Evolutionary conservation across 1,140 invertebrate genomes (phyloP), one percentile per base, ranked within the genome.

Genomic region (Aphelinus certus): DNA sequence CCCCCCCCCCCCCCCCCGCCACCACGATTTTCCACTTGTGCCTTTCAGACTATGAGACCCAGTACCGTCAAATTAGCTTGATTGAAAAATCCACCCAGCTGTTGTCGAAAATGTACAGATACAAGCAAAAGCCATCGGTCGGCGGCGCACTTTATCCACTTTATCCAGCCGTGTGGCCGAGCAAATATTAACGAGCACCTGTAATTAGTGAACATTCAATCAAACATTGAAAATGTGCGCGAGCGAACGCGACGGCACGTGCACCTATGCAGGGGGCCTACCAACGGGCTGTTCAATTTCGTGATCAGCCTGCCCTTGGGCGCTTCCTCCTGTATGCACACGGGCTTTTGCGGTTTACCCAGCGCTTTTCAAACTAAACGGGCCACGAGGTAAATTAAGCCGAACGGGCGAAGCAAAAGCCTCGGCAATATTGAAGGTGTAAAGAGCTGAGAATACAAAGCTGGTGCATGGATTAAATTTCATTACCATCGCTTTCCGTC

Each of bases 181-280:
- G 45, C 5, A 45, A 61, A 9, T 9, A 66, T 66, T 66, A 66
- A 66, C 64, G 51, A 66, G 49, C 64, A 55, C 56, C 51, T 26
- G 26, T 26, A 66, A 66, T 66, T 66, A 66, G 51, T 7, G 64
- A 55, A 42, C 51, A 42, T 53, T 66, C 56, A 66, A 66, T 66
- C 49, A 66, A 66, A 66, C 51, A n/a, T n/a, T 66, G 64, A 66
- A 66, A 66, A 56, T 55, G 26, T 26, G 26, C 26, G 26, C 26
- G 26, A 26, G 26, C 26, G 26, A 9, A 55, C 45, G 64, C 46
- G 49, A 5, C 64, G 64, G 2, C 58, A 7, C 1, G 45, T 7
- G 7, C 7, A 43, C 42, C 58, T 60, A 60, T 60, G 45, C 7
- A 26, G 5, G 45, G 26, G n/a, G n/a, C 3, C 3, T 42, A 10